Percentiles rank a stretch among this genome's conserved stretches.
phyloP scores from a whole-genome alignment of 1,140 invertebrate species.

The Drosophila varians region DNA sequence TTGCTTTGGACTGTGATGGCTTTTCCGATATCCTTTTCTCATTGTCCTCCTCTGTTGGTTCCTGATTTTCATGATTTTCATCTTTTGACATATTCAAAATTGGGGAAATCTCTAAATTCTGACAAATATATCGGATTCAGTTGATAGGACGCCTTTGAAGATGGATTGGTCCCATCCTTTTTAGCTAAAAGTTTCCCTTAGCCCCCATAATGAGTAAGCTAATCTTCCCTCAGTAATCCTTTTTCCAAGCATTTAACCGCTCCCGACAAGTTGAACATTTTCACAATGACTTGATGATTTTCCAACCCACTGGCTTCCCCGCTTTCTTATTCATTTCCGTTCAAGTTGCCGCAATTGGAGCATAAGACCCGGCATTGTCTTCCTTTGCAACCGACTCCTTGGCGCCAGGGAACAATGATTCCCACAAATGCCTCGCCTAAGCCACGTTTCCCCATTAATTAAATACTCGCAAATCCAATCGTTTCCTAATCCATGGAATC shows the following conservation, averaged over 20 bases:
- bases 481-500: constrained; percentile 7
- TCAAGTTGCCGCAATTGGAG: constrained; percentile 27
- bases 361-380: constrained; percentile 25
- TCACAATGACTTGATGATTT: constrained; percentile 45
- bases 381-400: constrained; percentile 5
- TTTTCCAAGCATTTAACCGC: neutral
- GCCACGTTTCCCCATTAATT: constrained; percentile 19
- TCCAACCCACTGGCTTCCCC: constrained; percentile 29
- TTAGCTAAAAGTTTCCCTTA: neutral
- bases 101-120: neutral
- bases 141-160: neutral
- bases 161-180: neutral
- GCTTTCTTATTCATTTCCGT: constrained; percentile 21
- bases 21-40: neutral
- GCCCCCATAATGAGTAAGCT: neutral
- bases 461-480: constrained; percentile 36
- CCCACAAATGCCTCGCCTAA: neutral
- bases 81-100: constrained; percentile 17
- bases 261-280: constrained; percentile 7
- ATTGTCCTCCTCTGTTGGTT: neutral
- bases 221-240: neutral
- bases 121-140: neutral
- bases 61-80: neutral
- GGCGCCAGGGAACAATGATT: constrained; percentile 11
- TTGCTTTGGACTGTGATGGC: neutral